Evolutionary conservation across 2,888 invertebrate genomes (phyloP), one percentile per base, ranked within the genome.

Genomic region (Disparrhopalites patrizii): DNA sequence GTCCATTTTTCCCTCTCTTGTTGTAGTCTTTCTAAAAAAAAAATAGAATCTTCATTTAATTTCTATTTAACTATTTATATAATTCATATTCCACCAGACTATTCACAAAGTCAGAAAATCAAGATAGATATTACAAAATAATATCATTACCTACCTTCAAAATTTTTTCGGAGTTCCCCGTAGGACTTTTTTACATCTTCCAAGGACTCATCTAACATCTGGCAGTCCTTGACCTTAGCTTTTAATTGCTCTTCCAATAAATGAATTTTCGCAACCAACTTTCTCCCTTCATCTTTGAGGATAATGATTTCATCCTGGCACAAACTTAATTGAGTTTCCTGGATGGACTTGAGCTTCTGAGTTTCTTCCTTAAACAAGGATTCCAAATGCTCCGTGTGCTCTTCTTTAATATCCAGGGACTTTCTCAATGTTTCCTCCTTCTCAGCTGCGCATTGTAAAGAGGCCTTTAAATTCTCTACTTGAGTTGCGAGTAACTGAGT

Each of bases 1-100:
- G 68, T 51, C 75, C 75, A 75, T 47, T 72, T 73, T 28, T 73
- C 72, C 58, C 73, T 68, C 25, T 74, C 74, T 18, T 63, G 65
- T 20, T 68, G 68, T 4, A 75, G 62, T 23, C 70, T 50, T 27
- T 73, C 71, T 73, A 28, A 31, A 28, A 61, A 36, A 8, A 38
- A 31, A n/a, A n/a, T n/a, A n/a, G n/a, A 25, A 60, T 3, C 15
- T 57, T 15, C 10, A n/a, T 13, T 7, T 33, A 15, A 20, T 57
- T 57, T 43, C n/a, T 65, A 55, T 57, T 31, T 40, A n/a, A 47
- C 15, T 30, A 40, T 20, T 13, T 64, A 55, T 13, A n/a, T n/a
- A n/a, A n/a, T n/a, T n/a, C n/a, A n/a, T n/a, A n/a, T n/a, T n/a
- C n/a, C n/a, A n/a, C n/a, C n/a, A n/a, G n/a, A n/a, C n/a, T n/a